Evolutionary conservation across 2,113 vertebrate species (phyloP).

Genomic region (Sorex araneus): DNA sequence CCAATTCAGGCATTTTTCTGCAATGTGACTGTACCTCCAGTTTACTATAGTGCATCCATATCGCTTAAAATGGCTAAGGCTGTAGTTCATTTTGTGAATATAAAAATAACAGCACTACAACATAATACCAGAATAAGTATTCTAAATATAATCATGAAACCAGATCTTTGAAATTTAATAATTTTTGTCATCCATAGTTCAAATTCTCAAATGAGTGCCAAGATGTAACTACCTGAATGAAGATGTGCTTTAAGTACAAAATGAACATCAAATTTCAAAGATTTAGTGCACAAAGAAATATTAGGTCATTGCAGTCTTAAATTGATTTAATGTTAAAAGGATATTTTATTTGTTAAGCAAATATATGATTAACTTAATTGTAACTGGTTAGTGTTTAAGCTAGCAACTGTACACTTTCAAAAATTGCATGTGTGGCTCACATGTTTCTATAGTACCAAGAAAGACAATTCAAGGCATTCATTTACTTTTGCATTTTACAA

Average conservation of each 20-base stretch:
- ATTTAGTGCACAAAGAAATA: background rate
- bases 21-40: background rate
- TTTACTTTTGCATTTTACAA: background rate
- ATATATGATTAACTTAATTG: slow-evolving; percentile 26
- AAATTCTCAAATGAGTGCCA: too few species aligned
- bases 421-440: background rate
- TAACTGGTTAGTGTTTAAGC: background rate
- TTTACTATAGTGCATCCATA: background rate
- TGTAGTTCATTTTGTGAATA: background rate
- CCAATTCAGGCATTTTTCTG: background rate
- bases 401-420: background rate
- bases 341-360: background rate
- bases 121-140: background rate
- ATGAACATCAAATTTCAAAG: background rate
- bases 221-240: background rate
- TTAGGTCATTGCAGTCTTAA: background rate
- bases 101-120: background rate
- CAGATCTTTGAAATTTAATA: background rate
- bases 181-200: background rate
- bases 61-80: background rate
- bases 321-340: background rate
- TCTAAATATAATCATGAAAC: background rate
- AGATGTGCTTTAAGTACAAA: background rate
- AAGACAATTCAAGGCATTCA: background rate
- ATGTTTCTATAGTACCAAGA: background rate